Evolutionary conservation across 2,888 invertebrate genomes (phyloP), one percentile per base, ranked within the genome.

Genomic region (Mechanitis messenoides): DNA sequence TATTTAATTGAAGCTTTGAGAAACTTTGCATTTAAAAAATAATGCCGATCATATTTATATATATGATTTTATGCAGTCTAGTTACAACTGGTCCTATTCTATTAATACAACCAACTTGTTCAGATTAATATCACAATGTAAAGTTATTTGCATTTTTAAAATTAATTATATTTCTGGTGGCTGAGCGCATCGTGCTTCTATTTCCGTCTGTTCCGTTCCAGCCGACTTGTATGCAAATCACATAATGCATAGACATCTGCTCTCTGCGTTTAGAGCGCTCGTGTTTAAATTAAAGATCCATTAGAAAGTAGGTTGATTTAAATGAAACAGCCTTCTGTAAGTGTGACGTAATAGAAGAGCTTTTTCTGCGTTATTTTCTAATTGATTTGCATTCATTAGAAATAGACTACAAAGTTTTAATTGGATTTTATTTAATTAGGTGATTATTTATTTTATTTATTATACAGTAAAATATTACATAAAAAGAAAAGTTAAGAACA

Each of bases 151-250:
- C 50, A 50, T 50, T 50, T 31, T 31, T 50, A 54, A 54, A 58
- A 55, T 46, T 42, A 33, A 56, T 47, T 58, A 47, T 54, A 47
- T 45, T 38, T 45, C 57, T 12, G 12, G 57, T 56, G 60, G 53
- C 46, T 12, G 57, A 38, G 9, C 53, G 57, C 56, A 56, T 28
- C 53, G 38, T 33, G 60, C 54, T 60, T 56, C 35, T 38, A 60
- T 66, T 66, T 66, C 61, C 59, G 59, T 20, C 54, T 53, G 55
- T 53, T 61, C 61, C 57, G 63, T 56, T 53, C 45, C 45, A 53
- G 50, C 50, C 28, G 60, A 58, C 56, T 62, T 60, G 53, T 61
- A 58, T 59, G 59, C 57, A 63, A 65, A 63, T 61, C 59, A 38
- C 59, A 62, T 56, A 6, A 50, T 53, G 53, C 59, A 46, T 47